phyloP scores from a whole-genome alignment of 2,888 invertebrate genomes.

The Synanthedon myopaeformis region DNA sequence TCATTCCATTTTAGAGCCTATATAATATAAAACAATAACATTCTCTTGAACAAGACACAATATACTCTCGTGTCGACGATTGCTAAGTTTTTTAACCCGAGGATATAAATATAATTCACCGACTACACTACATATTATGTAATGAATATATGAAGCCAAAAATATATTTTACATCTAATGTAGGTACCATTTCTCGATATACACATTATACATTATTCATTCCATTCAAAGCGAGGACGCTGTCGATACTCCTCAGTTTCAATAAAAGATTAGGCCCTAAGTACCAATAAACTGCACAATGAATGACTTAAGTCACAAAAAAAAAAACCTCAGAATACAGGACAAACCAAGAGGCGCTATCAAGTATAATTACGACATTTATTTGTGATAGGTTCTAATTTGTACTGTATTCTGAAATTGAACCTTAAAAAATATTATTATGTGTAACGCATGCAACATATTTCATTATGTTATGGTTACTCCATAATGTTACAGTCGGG shows the following conservation, averaged over 20 bases:
- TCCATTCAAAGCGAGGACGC: constrained; percentile 15
- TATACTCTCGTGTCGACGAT: neutral
- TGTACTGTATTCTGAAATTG: too few relatives aligned
- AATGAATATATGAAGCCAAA: constrained; percentile 35
- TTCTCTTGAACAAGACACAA: constrained; percentile 26
- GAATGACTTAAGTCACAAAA: constrained; percentile 2
- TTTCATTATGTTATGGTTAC: neutral
- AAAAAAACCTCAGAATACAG: constrained; percentile 9
- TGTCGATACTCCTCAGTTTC: neutral
- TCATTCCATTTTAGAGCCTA: constrained; percentile 60
- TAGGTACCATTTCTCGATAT: constrained; percentile 26
- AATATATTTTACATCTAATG: constrained; percentile 48
- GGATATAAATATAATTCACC: neutral
- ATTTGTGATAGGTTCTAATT: too few relatives aligned
- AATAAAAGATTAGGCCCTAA: constrained; percentile 43
- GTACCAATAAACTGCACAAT: constrained; percentile 22
- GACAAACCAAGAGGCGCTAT: too few relatives aligned
- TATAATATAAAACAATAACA: constrained; percentile 57
- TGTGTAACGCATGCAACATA: neutral
- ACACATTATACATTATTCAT: constrained; percentile 16
- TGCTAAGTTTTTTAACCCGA: neutral
- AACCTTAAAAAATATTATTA: constrained; percentile 16
- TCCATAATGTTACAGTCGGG: neutral
- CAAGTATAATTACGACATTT: too few relatives aligned
- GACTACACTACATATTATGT: neutral